Conservation (phyloP, 1,140 invertebrate genomes). For the Magallana gigas region DNA sequence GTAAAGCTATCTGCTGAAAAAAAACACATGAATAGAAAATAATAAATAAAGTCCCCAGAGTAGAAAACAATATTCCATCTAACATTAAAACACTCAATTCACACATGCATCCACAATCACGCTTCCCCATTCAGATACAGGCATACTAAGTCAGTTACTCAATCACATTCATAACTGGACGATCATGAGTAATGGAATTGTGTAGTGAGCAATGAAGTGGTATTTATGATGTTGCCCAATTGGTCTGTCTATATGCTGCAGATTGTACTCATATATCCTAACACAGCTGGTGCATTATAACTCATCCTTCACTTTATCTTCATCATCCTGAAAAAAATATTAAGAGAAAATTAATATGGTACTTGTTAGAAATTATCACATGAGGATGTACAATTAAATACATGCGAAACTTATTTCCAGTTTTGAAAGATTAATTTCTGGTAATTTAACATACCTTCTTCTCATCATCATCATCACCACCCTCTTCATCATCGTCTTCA, state of each 20-base stretch:
- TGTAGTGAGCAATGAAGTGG: constrained; percentile 33
- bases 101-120: background rate
- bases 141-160: background rate
- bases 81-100: constrained; percentile 4
- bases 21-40: background rate
- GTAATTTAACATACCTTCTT: background rate
- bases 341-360: too few relatives aligned
- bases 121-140: background rate
- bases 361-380: too few relatives aligned
- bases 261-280: background rate
- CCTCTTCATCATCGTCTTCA: constrained; percentile 46
- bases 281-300: constrained; percentile 1
- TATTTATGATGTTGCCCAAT: background rate
- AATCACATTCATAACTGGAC: constrained; percentile 15
- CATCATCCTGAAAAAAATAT: too few relatives aligned
- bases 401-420: too few relatives aligned
- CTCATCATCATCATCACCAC: constrained; percentile 41
- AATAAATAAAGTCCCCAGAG: constrained; percentile 28
- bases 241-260: constrained; percentile 3
- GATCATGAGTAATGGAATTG: constrained; percentile 19
- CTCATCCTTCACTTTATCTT: background rate
- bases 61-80: constrained; percentile 30
- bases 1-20: constrained; percentile 29
- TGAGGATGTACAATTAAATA: too few relatives aligned
- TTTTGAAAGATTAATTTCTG: too few relatives aligned